Conservation (phyloP, 2,888 invertebrate genomes). For the Acanthacorydalis orientalis region DNA sequence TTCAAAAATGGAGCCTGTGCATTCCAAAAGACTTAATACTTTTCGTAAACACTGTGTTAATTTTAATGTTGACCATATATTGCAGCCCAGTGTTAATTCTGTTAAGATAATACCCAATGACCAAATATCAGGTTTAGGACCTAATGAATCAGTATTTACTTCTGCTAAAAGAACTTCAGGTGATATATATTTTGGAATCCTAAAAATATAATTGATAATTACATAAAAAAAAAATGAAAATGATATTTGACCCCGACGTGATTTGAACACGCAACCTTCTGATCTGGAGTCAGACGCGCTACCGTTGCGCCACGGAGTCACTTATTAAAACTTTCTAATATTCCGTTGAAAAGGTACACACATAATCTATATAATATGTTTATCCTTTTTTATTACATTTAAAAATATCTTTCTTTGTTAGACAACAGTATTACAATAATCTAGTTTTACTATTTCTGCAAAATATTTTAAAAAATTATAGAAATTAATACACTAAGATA, state of each 20-base stretch:
- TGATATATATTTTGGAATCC: slow-evolving; percentile 60
- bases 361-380: too few relatives aligned
- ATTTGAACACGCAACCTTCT: too few relatives aligned
- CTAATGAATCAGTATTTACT: slow-evolving; percentile 28
- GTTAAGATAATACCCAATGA: slow-evolving; percentile 78
- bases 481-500: too few relatives aligned
- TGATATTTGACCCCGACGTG: slow-evolving; percentile 1
- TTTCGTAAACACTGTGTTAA: slow-evolving; percentile 57
- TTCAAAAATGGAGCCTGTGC: slow-evolving; percentile 39
- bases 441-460: too few relatives aligned
- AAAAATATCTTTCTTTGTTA: too few relatives aligned
- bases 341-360: too few relatives aligned
- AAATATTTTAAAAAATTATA: too few relatives aligned
- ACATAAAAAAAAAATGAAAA: slow-evolving; percentile 6
- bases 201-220: slow-evolving; percentile 21
- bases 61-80: slow-evolving; percentile 58
- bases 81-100: slow-evolving; percentile 54
- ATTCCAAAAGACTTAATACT: slow-evolving; percentile 53
- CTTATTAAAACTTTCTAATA: too few relatives aligned
- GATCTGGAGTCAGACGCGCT: too few relatives aligned
- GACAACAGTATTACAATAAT: too few relatives aligned
- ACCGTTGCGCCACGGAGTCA: background rate
- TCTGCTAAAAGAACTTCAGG: slow-evolving; percentile 63
- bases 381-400: too few relatives aligned
- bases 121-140: slow-evolving; percentile 83